Evolutionary conservation across 2,888 invertebrate species (phyloP).

Genomic region (Lasioglossum pauxillum): DNA sequence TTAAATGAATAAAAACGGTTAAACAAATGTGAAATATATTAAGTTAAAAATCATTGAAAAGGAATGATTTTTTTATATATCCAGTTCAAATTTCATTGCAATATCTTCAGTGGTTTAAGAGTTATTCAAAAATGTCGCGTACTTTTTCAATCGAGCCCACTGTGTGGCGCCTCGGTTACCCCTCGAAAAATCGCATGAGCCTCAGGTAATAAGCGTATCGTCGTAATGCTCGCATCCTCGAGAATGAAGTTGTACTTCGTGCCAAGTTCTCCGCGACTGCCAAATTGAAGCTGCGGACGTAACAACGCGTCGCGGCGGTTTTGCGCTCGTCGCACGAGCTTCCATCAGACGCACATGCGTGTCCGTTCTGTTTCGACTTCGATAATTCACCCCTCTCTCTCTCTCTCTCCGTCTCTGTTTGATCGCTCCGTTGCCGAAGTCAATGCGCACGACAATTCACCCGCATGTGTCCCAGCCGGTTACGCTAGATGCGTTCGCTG

Average conservation of each 20-base stretch:
- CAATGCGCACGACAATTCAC: conserved; percentile 22
- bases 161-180: conserved; percentile 32
- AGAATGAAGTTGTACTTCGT: conserved; percentile 56
- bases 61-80: no score
- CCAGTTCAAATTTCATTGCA: no score
- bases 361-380: conserved; percentile 11
- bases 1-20: no score
- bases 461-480: conserved; percentile 4
- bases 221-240: conserved; percentile 16
- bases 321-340: conserved; percentile 26
- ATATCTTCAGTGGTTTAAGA: no score
- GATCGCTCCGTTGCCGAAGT: neutral
- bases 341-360: neutral
- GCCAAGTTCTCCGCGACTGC: conserved; percentile 53
- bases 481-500: conserved; percentile 20
- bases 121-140: no score
- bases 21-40: no score
- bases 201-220: conserved; percentile 38
- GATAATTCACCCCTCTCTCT: neutral
- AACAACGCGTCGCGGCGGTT: conserved; percentile 38
- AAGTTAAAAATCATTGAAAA: no score
- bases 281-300: conserved; percentile 44
- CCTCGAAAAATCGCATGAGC: conserved; percentile 13
- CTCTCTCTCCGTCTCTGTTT: neutral
- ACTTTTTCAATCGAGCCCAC: no score